These are phyloP conservation scores for Rugalucina vietnamica DNA, from an alignment of 2,888 invertebrate species.

Conservation along the genomic window DNA sequence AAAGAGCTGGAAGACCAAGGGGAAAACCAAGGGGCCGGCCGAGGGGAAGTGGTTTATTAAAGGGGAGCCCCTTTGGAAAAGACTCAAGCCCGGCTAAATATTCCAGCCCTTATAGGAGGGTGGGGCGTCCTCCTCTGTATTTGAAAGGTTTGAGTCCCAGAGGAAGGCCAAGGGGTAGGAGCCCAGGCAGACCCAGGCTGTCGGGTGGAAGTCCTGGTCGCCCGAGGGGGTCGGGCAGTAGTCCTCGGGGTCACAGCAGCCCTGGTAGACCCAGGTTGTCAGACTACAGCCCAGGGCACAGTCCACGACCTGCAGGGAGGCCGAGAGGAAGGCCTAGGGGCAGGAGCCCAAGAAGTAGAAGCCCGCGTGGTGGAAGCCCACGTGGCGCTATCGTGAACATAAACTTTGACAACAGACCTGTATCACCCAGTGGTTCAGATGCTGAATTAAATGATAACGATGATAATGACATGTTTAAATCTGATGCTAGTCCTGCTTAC, in stretches of 20 bases:
- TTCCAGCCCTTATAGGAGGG: slow-evolving; percentile 26
- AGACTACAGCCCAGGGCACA: slow-evolving; percentile 32
- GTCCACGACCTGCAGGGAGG: slow-evolving; percentile 11
- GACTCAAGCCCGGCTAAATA: not conserved
- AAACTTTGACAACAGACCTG: slow-evolving; percentile 41
- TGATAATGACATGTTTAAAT: not conserved
- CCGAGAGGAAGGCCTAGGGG: slow-evolving; percentile 57
- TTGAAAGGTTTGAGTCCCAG: not conserved
- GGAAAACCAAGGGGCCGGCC: slow-evolving; percentile 52
- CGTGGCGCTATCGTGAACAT: slow-evolving; percentile 46
- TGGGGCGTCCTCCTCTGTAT: slow-evolving; percentile 4
- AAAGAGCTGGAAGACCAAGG: slow-evolving; percentile 26
- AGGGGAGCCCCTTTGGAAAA: slow-evolving; percentile 2
- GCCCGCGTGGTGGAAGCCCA: not conserved
- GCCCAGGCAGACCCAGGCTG: slow-evolving; percentile 53
- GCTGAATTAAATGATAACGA: not conserved
- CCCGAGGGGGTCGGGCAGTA: slow-evolving; percentile 39
- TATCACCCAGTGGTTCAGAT: not conserved
- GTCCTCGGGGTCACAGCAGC: slow-evolving; percentile 33
- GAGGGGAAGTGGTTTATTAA: slow-evolving; percentile 43
- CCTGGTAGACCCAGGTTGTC: not conserved
- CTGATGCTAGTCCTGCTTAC: not conserved
- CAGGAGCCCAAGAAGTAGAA: slow-evolving; percentile 56
- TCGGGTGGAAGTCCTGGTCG: slow-evolving; percentile 50
- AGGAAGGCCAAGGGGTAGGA: slow-evolving; percentile 12